Base-by-base conservation (phyloP, 2,797 vertebrate genomes). In the Poeciliopsis gracilis region DNA sequence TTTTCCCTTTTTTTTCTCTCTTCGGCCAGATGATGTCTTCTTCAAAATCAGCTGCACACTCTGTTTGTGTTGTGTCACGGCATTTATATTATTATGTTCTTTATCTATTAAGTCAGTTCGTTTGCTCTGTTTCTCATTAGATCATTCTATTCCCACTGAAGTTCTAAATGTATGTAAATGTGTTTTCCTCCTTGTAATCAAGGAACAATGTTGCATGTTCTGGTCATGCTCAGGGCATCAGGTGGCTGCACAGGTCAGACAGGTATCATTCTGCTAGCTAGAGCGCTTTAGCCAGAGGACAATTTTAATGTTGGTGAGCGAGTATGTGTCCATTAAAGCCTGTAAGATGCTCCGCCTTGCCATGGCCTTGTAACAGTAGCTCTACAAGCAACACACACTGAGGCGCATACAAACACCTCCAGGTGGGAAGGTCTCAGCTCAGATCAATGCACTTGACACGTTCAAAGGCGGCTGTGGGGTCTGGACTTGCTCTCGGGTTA, bases 371-470 rank as follows among this genome's bases (percentile, higher is more conserved):
- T 94, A 93, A 92, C 90, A 94, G 91, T 94, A 94, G 91, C 89
- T 93, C 93, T 94, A 91, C 93, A 88, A 93, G 93, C 86, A 86
- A 87, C 77, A 77, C 66, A 78, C 78, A 77, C 70, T 81, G 77
- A 79, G 59, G 74, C 28, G 77, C 93, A 92, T 84, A 82, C 93
- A 92, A 84, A 83, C 87, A 94, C 93, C 94, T 96, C 93, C 94
- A 93, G 92, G 94, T 95, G 94, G 95, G 96, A 96, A 94, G 94
- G 91, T 93, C 96, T 89, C 90, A 95, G 96, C 96, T 96, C 94
- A 95, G 96, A 97, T 97, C 96, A 97, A 96, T 97, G 95, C 94
- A 94, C 93, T 97, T 96, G 96, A 96, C 95, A 97, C 96, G 96
- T 97, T 97, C 96, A 97, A 96, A 97, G 96, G 95, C 88, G 84